Evolutionary conservation across 2,888 invertebrate genomes (phyloP), one percentile per base, ranked within the genome.

Genomic region (Cheilosia vernalis): DNA sequence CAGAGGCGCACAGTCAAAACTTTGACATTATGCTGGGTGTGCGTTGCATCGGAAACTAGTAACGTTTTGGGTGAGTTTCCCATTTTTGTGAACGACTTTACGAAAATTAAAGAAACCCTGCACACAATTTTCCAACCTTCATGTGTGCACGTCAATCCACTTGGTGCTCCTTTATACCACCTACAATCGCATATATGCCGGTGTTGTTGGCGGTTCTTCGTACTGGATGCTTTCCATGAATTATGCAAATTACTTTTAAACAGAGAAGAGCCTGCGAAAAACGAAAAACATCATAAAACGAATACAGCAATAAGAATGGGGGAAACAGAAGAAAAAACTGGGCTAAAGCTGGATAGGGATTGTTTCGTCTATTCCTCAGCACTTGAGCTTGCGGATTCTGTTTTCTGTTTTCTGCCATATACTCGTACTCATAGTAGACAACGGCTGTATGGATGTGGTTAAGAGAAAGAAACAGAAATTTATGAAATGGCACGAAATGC

Each of bases 201-300:
- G n/a, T 13, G 40, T 17, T 17, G 13, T 56, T 69, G 30, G 30
- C 2, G 30, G 30, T 53, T 19, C 27, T 47, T 56, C 67, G 40
- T 67, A 61, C 44, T 73, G 24, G 61, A 72, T 79, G 80, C 74
- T 80, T 80, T 60, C 40, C 72, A 80, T 84, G 84, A 76, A 84
- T 84, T 84, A 84, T 84, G 84, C 67, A 84, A 84, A 84, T 84
- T 80, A 76, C 80, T 80, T 80, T 84, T 74, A 70, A 70, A 84
- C 66, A 84, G 80, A 74, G 70, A 70, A 51, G 47, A 69, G 40
- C 64, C 74, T 64, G 53, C 2, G 74, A 56, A 69, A 63, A 69
- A 70, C 47, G 37, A 73, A 63, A 73, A 74, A 58, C 49, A 40
- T 21, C 55, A 53, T 70, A 66, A 78, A 74, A 70, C 17, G 60